These are phyloP conservation scores for Eulemur rubriventer DNA, from an alignment of 2,797 vertebrate species.

Conservation along the genomic window DNA sequence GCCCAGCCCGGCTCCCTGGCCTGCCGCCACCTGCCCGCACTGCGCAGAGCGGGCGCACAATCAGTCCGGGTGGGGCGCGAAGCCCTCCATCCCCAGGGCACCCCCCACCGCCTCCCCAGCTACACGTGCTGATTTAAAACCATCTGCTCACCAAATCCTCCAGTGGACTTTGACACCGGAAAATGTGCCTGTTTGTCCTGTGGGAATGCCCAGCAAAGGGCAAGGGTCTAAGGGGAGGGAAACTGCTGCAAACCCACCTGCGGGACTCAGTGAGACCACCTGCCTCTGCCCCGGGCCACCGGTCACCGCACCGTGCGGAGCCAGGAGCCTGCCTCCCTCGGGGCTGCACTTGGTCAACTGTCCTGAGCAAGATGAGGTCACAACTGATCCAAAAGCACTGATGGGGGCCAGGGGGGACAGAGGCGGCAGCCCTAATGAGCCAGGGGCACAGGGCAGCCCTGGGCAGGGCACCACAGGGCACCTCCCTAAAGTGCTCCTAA, in stretches of 20 bases:
- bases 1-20: too few relatives aligned
- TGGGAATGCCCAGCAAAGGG: accelerated
- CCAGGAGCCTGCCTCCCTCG: not conserved
- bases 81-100: accelerated
- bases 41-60: accelerated
- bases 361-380: not conserved
- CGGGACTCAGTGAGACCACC: not conserved
- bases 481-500: not conserved
- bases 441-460: not conserved
- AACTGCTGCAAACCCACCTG: not conserved
- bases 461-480: accelerated
- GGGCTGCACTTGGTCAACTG: too few relatives aligned
- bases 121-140: accelerated
- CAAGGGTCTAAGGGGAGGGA: not conserved
- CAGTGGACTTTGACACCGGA: accelerated
- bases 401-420: not conserved
- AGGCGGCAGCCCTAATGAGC: too few relatives aligned
- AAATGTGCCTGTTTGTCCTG: accelerated
- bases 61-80: accelerated
- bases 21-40: accelerated
- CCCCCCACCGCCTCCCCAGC: not conserved
- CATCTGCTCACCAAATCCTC: accelerated
- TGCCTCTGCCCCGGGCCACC: not conserved
- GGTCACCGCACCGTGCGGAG: not conserved
- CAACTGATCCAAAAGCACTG: not conserved